Conservation (phyloP, 1,140 invertebrate genomes). For the Polyergus mexicanus region DNA sequence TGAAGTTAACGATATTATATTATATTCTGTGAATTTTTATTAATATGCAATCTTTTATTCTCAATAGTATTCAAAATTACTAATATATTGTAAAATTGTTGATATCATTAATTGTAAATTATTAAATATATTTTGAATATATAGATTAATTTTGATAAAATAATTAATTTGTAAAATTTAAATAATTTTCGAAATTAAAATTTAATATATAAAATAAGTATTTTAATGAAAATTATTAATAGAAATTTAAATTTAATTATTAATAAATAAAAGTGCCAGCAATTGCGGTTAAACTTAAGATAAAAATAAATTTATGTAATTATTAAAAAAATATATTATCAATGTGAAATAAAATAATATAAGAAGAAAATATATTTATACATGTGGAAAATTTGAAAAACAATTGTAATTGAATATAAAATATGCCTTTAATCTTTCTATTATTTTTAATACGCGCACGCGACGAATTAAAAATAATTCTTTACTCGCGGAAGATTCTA, state of each 20-base stretch:
- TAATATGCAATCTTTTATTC: background rate
- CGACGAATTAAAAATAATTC: background rate
- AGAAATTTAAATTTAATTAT: too few relatives aligned
- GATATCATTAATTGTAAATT: background rate
- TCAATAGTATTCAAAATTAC: background rate
- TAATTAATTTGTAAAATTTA: too few relatives aligned
- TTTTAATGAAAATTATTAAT: too few relatives aligned
- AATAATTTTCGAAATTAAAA: too few relatives aligned
- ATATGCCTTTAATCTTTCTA: slow-evolving; percentile 12
- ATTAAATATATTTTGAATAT: background rate
- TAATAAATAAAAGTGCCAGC: too few relatives aligned
- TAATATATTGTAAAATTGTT: background rate
- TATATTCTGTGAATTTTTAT: background rate
- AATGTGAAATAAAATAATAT: background rate
- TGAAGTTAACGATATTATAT: background rate
- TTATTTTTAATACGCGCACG: background rate
- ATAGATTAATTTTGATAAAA: too few relatives aligned
- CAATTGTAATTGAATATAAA: background rate
- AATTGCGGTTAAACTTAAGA: too few relatives aligned
- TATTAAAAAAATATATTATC: too few relatives aligned
- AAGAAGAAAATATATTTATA: background rate
- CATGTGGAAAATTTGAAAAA: background rate
- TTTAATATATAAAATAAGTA: too few relatives aligned
- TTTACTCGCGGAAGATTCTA: background rate
- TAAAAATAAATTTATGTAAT: too few relatives aligned